Evolutionary conservation across 1,140 invertebrate genomes (phyloP).

Genomic region (Aethina tumida): DNA sequence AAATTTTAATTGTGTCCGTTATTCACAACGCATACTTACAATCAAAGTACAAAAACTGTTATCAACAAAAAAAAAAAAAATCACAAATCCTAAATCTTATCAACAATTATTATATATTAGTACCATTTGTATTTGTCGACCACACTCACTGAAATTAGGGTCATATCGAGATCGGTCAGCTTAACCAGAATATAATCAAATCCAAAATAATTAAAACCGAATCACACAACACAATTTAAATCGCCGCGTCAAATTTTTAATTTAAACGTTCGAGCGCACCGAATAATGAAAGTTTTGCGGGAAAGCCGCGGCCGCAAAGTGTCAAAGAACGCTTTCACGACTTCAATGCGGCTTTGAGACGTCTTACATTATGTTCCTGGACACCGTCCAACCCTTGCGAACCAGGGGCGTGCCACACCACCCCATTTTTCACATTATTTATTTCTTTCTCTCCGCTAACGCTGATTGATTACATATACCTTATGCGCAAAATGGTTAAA

Average conservation of each 20-base stretch:
- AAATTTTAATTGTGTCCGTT: no score
- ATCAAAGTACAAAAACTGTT: no score
- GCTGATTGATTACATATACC: no score
- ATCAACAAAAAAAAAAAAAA: no score
- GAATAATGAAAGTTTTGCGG: neutral
- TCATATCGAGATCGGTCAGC: constrained; percentile 17
- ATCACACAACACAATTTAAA: neutral
- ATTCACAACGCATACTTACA: no score
- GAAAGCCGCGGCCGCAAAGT: constrained; percentile 5
- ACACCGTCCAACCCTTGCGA: constrained; percentile 16
- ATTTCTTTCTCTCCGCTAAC: no score
- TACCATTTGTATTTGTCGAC: constrained; percentile 26
- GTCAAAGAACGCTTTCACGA: constrained; percentile 16
- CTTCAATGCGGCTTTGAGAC: constrained; percentile 20
- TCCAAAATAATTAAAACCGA: neutral
- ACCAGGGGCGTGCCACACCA: constrained; percentile 10
- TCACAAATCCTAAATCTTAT: no score
- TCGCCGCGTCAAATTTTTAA: neutral
- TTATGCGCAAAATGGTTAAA: no score
- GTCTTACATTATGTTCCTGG: constrained; percentile 16
- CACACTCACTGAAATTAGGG: constrained; percentile 20
- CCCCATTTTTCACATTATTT: neutral
- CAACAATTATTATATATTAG: no score
- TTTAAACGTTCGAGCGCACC: neutral
- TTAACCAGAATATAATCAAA: neutral